Evolutionary conservation across 2,888 invertebrate genomes (phyloP), one percentile per base, ranked within the genome.

Genomic region (Hydrotaea cyrtoneurina): DNA sequence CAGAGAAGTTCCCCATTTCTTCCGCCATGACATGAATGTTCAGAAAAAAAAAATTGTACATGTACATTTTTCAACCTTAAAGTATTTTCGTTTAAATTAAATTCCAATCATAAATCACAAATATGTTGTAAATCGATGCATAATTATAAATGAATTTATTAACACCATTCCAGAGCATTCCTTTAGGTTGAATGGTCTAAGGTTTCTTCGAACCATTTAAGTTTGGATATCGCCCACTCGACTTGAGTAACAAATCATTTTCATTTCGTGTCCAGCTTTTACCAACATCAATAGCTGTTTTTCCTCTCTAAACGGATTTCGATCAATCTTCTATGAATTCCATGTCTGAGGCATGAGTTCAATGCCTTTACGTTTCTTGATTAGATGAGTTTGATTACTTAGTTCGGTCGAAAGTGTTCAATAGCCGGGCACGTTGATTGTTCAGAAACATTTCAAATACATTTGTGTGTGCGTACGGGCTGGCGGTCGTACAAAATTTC

Each of bases 291-390:
- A 39, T 1, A 39, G 10, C 4, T 10, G 39, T 7, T 4, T 31
- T 4, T 31, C 31, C 39, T 39, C 39, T 39, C 11, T 39, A 10
- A 8, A 39, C 39, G 8, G 15, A 26, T 59, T 59, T n/a, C 31
- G 1, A 59, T 23, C 26, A 69, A 46, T 17, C 69, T 69, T 69
- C 69, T 69, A 69, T 69, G 69, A 69, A 69, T 69, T 21, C 69
- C 69, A 69, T 46, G 69, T 46, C 69, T 69, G 69, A 46, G 7
- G 31, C 21, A 21, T 19, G 69, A 69, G 69, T 69, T 69, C 69
- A 69, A 69, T 46, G 69, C 69, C 23, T 69, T 23, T 5, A 15
- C 46, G 43, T 46, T 21, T 46, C 15, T 59, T 26, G 59, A 59
- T 59, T 59, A 59, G 66, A 17, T 64, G 17, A 39, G 2, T 50